Conservation (phyloP, 2,113 vertebrate species). For the Cnemophilus loriae region DNA sequence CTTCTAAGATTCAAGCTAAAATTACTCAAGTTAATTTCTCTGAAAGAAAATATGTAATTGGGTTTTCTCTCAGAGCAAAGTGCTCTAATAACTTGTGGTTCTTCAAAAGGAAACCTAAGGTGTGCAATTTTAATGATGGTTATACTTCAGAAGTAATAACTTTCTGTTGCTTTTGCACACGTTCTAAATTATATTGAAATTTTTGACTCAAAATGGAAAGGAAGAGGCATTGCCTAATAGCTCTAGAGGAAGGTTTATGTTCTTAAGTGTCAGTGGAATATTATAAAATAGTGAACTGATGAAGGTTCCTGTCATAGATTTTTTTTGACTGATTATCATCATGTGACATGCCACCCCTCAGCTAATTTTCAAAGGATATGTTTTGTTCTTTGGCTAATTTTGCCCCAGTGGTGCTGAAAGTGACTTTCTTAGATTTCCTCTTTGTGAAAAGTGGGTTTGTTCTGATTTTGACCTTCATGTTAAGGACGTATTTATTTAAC, state of each 20-base stretch:
- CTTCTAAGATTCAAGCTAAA: neutral
- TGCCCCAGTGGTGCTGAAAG: conserved; percentile 39
- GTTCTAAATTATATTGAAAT: neutral
- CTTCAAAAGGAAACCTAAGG: neutral
- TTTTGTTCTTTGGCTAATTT: conserved; percentile 21
- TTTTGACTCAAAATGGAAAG: neutral
- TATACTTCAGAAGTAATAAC: neutral
- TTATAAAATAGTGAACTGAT: conserved; percentile 30
- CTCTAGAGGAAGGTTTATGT: neutral
- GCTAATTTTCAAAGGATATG: conserved; percentile 34
- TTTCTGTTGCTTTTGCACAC: neutral
- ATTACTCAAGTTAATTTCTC: neutral
- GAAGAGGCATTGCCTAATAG: neutral
- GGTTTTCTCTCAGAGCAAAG: neutral
- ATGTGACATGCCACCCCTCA: conserved; percentile 8
- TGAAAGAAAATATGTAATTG: neutral
- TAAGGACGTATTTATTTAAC: conserved; percentile 20
- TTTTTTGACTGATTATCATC: conserved; percentile 43
- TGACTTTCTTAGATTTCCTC: conserved; percentile 36
- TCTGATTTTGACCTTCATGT: conserved; percentile 7
- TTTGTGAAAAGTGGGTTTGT: conserved; percentile 45
- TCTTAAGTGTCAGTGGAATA: conserved; percentile 31
- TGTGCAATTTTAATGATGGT: neutral
- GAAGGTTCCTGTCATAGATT: conserved; percentile 46
- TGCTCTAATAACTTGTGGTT: neutral